Conservation (phyloP, 1,140 invertebrate genomes). For the Camponotus pennsylvanicus region DNA sequence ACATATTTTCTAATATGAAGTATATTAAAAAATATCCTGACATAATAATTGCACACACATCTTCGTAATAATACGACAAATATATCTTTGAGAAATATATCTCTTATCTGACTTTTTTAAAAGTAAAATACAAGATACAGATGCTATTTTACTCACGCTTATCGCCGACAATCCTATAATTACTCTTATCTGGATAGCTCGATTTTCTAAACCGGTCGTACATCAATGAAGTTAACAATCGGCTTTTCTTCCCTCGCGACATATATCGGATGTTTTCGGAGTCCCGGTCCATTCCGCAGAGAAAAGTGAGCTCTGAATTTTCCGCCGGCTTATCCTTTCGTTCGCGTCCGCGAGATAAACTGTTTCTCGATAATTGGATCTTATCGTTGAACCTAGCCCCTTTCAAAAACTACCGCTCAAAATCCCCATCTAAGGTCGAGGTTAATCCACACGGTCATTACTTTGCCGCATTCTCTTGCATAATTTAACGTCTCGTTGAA, state of each 20-base stretch:
- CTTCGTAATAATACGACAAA: background rate
- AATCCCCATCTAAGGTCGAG: slow-evolving; percentile 60
- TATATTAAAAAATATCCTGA: background rate
- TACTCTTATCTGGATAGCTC: slow-evolving; percentile 9
- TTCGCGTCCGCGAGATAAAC: slow-evolving; percentile 67
- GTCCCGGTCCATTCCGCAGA: slow-evolving; percentile 47
- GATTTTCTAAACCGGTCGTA: slow-evolving; percentile 37
- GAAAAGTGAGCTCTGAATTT: slow-evolving; percentile 43
- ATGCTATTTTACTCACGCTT: background rate
- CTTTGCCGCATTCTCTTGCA: slow-evolving; percentile 38
- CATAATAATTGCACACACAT: background rate
- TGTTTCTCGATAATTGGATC: slow-evolving; percentile 77
- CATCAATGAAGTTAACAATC: slow-evolving; percentile 67
- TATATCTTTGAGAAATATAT: background rate
- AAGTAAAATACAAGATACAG: slow-evolving; percentile 2
- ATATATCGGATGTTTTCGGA: slow-evolving; percentile 47
- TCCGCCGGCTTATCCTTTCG: slow-evolving; percentile 57
- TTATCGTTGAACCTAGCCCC: slow-evolving; percentile 69
- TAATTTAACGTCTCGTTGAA: slow-evolving; percentile 69
- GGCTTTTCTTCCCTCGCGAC: slow-evolving; percentile 46
- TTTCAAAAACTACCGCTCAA: slow-evolving; percentile 55
- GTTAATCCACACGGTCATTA: slow-evolving; percentile 63
- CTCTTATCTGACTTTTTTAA: background rate
- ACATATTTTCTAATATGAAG: background rate
- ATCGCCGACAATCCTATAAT: slow-evolving; percentile 31